Base-by-base conservation (phyloP, 2,113 vertebrate species). In the Rhineura floridana region DNA sequence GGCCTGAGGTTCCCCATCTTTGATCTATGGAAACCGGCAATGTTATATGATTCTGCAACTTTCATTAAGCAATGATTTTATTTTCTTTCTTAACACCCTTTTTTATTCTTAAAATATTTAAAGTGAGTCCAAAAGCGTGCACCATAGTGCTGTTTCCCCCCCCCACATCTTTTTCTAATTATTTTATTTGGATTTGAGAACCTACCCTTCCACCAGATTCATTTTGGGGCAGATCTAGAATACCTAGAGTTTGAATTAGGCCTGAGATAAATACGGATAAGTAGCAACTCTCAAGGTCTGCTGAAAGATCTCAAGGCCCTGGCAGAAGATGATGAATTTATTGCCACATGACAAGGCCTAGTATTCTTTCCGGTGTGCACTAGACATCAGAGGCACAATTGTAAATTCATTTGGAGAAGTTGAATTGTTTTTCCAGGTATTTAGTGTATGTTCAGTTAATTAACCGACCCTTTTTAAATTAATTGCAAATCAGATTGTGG, bases 401-500 rank as follows among this genome's bases (percentile, higher is more conserved):
- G 72, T 15, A 52, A 39, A 84, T 21, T 52, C 21, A 52, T 70
- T 11, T 78, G n/a, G 11, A 69, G 62, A 52, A 70, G 76, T 72
- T 55, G 19, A 39, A 46, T 73, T 78, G 44, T 11, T 33, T 70
- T 81, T 55, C 52, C 78, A 81, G 63, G 36, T 46, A 6, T 59
- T 55, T 59, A 62, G 11, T 44, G 42, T 59, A 46, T 87, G 39
- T 59, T 81, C 36, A 81, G 6, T 78, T 69, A 52, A 79, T 79
- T 46, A 87, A 59, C 44, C 28, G 11, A 67, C 39, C 33, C 33
- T 21, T 39, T 50, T 15, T n/a, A 80, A 11, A 75, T n/a, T 59
- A 81, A 81, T 73, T 81, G 17, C 15, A 87, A 73, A 87, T 36
- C 67, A 87, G 65, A 59, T 62, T 73, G 36, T 78, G 33, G 11